Evolutionary conservation across 2,113 vertebrate genomes (phyloP).

Genomic region (Tragelaphus scriptus): DNA sequence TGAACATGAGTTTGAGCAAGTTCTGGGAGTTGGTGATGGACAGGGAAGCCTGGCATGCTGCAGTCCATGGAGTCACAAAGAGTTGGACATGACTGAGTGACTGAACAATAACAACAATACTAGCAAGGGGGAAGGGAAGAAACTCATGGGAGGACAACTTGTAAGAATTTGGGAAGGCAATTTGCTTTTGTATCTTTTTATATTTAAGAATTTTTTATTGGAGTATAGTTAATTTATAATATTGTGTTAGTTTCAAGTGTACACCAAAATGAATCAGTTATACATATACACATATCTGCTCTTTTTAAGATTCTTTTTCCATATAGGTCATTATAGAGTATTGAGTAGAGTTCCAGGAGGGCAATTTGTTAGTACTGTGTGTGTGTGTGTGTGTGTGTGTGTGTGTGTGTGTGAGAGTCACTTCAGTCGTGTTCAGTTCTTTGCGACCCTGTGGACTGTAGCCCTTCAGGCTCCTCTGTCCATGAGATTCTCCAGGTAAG

Average conservation of each 20-base stretch:
- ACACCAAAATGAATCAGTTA: background rate
- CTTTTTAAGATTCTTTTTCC: background rate
- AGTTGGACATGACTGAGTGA: background rate
- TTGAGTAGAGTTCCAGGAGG: background rate
- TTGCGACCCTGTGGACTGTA: background rate
- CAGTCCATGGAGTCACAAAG: background rate
- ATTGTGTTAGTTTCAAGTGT: background rate
- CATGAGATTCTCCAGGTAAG: background rate
- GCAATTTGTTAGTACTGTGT: background rate
- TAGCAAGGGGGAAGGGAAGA: background rate
- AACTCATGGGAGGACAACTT: background rate
- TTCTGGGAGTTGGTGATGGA: background rate
- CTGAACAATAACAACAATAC: background rate
- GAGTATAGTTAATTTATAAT: background rate
- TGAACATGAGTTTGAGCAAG: background rate
- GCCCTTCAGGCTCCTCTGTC: background rate
- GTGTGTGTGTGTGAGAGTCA: background rate
- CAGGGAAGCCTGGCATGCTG: background rate
- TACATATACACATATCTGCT: background rate
- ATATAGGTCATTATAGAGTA: background rate
- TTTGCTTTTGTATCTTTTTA: background rate
- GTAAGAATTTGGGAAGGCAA: background rate
- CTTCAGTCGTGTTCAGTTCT: background rate
- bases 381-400: background rate
- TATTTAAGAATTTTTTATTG: background rate